These are phyloP conservation scores for Forpus xanthops DNA, from an alignment of 2,797 vertebrate genomes.

Conservation along the genomic window DNA sequence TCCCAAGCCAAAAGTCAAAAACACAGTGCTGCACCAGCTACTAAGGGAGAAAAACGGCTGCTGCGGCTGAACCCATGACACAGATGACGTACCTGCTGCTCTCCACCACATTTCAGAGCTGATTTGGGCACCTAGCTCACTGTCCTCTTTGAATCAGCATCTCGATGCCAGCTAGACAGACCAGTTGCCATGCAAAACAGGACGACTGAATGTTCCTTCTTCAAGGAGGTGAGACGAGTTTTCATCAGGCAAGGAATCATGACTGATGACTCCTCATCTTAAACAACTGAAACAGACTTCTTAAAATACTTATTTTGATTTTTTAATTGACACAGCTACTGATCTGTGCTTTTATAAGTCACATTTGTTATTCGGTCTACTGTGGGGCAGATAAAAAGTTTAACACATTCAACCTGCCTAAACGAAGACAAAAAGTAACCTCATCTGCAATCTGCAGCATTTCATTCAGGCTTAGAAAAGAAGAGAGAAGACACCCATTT, in stretches of 20 bases:
- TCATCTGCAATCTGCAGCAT: neutral
- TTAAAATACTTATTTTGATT: neutral
- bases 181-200: neutral
- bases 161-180: neutral
- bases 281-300: neutral
- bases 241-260: neutral
- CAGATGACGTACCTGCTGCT: neutral
- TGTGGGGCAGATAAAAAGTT: neutral
- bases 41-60: too few relatives aligned
- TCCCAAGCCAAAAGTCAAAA: too few relatives aligned
- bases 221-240: neutral
- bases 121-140: neutral
- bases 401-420: neutral
- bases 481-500: neutral
- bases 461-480: neutral
- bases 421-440: neutral
- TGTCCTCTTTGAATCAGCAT: neutral
- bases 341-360: neutral
- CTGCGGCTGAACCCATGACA: too few relatives aligned
- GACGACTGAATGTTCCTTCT: neutral
- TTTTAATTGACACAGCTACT: neutral
- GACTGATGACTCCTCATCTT: neutral
- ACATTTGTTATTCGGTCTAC: accelerated
- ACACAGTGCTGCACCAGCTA: too few relatives aligned
- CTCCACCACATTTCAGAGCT: neutral